phyloP scores from a whole-genome alignment of 2,888 invertebrate genomes.

The Hydropsyche betteni region DNA sequence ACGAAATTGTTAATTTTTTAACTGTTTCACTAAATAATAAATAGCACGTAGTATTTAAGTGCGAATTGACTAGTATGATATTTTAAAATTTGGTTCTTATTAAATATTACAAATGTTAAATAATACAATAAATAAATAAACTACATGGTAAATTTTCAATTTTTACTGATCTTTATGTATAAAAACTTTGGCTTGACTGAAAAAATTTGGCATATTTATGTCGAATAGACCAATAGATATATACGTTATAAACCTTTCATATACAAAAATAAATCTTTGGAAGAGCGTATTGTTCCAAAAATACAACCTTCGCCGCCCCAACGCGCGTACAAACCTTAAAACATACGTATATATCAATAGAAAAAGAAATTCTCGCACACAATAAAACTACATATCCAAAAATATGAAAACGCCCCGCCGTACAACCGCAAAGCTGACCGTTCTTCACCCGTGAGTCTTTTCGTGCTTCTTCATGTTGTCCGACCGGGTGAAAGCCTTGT shows the following conservation, averaged over 20 bases:
- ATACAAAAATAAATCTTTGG: slow-evolving; percentile 17
- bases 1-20: no score
- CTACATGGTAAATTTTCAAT: slow-evolving; percentile 17
- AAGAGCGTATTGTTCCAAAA: no score
- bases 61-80: no score
- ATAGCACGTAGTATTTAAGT: no score
- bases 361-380: slow-evolving; percentile 8
- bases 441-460: slow-evolving; percentile 64
- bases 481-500: slow-evolving; percentile 66
- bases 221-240: slow-evolving; percentile 1
- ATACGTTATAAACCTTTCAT: background rate
- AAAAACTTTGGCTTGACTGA: no score
- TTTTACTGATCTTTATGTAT: background rate
- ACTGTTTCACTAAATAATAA: no score
- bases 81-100: no score
- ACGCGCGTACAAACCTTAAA: no score
- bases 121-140: slow-evolving; percentile 3
- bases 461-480: slow-evolving; percentile 68
- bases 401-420: background rate
- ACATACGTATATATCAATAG: slow-evolving; percentile 4
- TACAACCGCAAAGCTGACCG: background rate
- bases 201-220: no score
- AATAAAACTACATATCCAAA: slow-evolving; percentile 31
- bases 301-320: no score
- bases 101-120: background rate